Evolutionary conservation across 2,113 vertebrate species (phyloP), one percentile per base, ranked within the genome.

Genomic region (Ptychochromis oligacanthus): DNA sequence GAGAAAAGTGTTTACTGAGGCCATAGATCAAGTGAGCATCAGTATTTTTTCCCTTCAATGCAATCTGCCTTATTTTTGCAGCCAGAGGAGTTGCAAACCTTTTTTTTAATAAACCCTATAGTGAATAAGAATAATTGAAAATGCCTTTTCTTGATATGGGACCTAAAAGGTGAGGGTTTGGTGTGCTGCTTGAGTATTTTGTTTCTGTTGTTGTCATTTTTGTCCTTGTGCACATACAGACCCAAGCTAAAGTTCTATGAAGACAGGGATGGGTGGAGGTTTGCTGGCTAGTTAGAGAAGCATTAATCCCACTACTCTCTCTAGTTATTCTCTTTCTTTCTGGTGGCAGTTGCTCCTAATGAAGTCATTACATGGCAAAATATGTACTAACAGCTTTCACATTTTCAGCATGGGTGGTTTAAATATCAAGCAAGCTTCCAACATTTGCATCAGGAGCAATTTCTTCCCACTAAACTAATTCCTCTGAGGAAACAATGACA

Each of bases 381-480:
- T 43, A 54, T 85, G 75, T 65, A 72, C 55, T 80, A 84, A 38
- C 78, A 64, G 82, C 60, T 24, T 87, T 54, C 79, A 88, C 49
- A 85, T 80, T 82, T 80, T 82, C 57, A 74, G 34, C 83, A 61
- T 65, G 81, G 77, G 54, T 79, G 79, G 70, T 67, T 87, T 59
- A 67, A 67, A 82, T 70, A 31, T 36, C 80, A 86, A 80, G 56
- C 26, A 67, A 62, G 43, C 80, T 77, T 80, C 64, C 60, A 65
- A 40, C 79, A 15, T 2, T 88, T 84, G 74, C 72, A 80, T 64
- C 24, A 26, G 49, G 67, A 20, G 28, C 24, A 22, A 40, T 31
- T 54, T 54, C 49, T 61, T 76, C 82, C 82, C 43, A 80, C 87
- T 72, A 52, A 40, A 75, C 38, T 46, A 22, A 78, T 72, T 77